phyloP scores from a whole-genome alignment of 2,113 vertebrate species.

The Hiodon tergisus region DNA sequence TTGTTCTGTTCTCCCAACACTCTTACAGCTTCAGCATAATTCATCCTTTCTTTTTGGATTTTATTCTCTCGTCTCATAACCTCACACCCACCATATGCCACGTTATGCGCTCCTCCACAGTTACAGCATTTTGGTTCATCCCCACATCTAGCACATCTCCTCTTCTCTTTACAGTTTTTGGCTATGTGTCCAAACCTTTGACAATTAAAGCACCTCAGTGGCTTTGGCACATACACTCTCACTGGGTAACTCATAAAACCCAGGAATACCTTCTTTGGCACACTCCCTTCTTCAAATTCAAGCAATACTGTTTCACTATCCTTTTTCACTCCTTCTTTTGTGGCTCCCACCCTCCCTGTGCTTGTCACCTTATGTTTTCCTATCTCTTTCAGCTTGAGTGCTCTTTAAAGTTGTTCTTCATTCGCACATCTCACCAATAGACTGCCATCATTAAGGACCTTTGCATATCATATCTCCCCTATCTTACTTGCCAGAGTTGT shows the following conservation, averaged over 20 bases:
- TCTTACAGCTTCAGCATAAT: slow-evolving; percentile 1
- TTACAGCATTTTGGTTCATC: background rate
- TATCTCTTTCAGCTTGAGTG: no score
- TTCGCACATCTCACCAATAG: no score
- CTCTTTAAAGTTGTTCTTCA: no score
- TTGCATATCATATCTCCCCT: no score
- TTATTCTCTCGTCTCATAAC: background rate
- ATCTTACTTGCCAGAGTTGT: no score
- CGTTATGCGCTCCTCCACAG: background rate
- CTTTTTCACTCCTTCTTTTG: no score
- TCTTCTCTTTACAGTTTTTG: background rate
- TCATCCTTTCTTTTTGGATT: background rate
- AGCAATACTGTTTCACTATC: background rate
- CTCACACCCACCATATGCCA: no score
- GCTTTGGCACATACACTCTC: background rate
- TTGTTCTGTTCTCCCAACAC: background rate
- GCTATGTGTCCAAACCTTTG: background rate
- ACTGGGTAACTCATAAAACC: background rate
- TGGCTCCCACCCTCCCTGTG: no score
- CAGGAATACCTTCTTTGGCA: background rate
- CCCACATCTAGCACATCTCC: background rate
- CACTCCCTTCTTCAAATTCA: background rate
- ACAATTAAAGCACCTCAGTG: background rate
- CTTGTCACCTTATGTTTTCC: no score
- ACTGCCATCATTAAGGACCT: no score